Percentiles rank a stretch among this genome's conserved stretches.
Evolutionary conservation across 2,113 vertebrate species (phyloP).

Genomic region (Lampris megalopsis): DNA sequence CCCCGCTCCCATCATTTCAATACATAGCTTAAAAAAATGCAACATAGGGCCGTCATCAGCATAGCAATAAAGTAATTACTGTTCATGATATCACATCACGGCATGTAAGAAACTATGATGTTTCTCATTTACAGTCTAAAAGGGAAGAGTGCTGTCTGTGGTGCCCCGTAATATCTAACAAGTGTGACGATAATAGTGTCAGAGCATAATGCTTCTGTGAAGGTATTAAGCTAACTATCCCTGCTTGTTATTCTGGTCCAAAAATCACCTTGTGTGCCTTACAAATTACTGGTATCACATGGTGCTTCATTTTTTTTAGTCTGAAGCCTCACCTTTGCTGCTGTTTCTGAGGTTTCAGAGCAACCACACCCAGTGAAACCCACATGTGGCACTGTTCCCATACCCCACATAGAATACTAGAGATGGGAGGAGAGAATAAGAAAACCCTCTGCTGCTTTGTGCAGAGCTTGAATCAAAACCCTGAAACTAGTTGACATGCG

Average conservation of each 20-base stretch:
- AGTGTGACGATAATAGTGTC: slow-evolving; percentile 47
- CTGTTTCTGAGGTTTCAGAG: slow-evolving; percentile 40
- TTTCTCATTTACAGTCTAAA: slow-evolving; percentile 32
- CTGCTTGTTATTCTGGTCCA: slow-evolving; percentile 49
- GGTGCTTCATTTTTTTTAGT: slow-evolving; percentile 59
- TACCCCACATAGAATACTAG: slow-evolving; percentile 55
- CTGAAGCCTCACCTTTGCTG: slow-evolving; percentile 59
- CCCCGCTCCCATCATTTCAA: not conserved
- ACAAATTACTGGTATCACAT: slow-evolving; percentile 46
- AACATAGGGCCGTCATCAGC: not conserved
- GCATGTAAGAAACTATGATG: slow-evolving; percentile 17
- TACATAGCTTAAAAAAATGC: slow-evolving; percentile 31
- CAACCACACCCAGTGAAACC: slow-evolving; percentile 50
- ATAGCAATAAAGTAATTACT: not conserved
- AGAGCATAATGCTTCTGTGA: slow-evolving; percentile 31
- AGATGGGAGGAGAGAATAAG: slow-evolving; percentile 39
- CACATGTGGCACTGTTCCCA: slow-evolving; percentile 63
- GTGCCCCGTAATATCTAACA: slow-evolving; percentile 52
- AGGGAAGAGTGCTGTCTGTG: slow-evolving; percentile 17
- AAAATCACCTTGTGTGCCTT: slow-evolving; percentile 52
- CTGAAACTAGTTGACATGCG: slow-evolving; percentile 73
- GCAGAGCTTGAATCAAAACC: slow-evolving; percentile 71
- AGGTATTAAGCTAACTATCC: slow-evolving; percentile 44
- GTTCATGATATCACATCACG: not conserved
- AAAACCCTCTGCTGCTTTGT: slow-evolving; percentile 57